Conservation (phyloP, 2,888 invertebrate genomes). For the Halictus ligatus region DNA sequence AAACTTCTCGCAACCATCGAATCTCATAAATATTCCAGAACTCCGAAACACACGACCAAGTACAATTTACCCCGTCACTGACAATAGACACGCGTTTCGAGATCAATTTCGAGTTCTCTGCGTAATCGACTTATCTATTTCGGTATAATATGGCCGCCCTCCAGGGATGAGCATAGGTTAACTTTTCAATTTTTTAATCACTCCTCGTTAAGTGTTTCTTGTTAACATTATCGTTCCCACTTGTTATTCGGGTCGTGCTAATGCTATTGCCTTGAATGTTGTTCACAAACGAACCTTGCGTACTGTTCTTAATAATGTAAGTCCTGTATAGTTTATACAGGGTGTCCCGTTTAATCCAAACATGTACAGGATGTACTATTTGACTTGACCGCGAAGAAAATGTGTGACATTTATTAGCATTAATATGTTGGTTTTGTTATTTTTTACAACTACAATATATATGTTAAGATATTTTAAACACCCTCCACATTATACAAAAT, state of each 20-base stretch:
- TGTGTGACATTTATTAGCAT: background rate
- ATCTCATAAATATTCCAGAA: background rate
- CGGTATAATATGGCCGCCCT: slow-evolving; percentile 44
- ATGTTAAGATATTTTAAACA: background rate
- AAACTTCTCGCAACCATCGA: background rate
- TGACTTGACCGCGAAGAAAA: background rate
- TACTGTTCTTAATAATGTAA: background rate
- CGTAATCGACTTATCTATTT: slow-evolving; percentile 23
- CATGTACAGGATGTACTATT: background rate
- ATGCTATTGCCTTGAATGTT: background rate
- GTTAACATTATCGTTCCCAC: background rate
- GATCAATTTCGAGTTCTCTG: slow-evolving; percentile 32
- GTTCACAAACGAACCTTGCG: background rate
- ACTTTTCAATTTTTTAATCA: background rate
- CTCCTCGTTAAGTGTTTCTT: background rate
- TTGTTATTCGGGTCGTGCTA: background rate
- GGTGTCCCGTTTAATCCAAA: background rate
- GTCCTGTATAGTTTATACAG: background rate
- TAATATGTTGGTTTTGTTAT: background rate
- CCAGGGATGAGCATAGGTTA: slow-evolving; percentile 27
- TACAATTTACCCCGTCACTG: slow-evolving; percentile 8
- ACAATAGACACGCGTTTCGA: slow-evolving; percentile 23
- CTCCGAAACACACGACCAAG: background rate
- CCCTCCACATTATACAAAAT: background rate
- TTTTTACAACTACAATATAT: background rate